Conservation (phyloP, 2,797 vertebrate species). For the Neomorphus geoffroyi region DNA sequence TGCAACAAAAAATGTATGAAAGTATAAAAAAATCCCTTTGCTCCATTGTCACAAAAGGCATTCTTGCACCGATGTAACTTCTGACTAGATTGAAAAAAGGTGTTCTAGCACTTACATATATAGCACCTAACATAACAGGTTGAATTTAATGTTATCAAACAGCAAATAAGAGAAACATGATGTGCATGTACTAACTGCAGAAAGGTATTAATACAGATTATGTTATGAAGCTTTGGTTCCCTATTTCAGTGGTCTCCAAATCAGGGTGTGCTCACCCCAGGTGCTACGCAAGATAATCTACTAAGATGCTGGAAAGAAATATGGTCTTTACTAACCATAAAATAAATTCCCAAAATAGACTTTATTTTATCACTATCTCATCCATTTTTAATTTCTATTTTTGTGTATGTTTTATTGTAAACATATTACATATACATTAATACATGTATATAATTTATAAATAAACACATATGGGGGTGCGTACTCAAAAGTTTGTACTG, state of each 20-base stretch:
- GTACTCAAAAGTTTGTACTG: background rate
- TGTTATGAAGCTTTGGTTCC: background rate
- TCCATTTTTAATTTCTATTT: background rate
- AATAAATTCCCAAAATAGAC: background rate
- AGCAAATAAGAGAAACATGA: background rate
- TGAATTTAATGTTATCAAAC: background rate
- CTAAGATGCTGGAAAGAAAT: background rate
- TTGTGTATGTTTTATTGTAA: background rate
- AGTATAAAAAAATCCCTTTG: background rate
- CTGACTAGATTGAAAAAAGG: background rate
- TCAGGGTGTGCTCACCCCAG: background rate
- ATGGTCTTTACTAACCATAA: background rate
- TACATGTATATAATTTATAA: background rate
- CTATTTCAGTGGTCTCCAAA: background rate
- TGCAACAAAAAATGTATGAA: fast-evolving
- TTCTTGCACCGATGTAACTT: background rate
- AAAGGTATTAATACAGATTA: background rate
- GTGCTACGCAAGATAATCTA: background rate
- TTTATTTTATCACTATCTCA: background rate
- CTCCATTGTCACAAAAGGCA: background rate
- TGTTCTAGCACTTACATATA: background rate
- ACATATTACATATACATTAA: background rate
- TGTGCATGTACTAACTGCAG: background rate
- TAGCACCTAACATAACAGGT: background rate
- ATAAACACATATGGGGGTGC: background rate